Evolutionary conservation across 2,888 invertebrate genomes (phyloP), one percentile per base, ranked within the genome.

Genomic region (Tiphia femorata): DNA sequence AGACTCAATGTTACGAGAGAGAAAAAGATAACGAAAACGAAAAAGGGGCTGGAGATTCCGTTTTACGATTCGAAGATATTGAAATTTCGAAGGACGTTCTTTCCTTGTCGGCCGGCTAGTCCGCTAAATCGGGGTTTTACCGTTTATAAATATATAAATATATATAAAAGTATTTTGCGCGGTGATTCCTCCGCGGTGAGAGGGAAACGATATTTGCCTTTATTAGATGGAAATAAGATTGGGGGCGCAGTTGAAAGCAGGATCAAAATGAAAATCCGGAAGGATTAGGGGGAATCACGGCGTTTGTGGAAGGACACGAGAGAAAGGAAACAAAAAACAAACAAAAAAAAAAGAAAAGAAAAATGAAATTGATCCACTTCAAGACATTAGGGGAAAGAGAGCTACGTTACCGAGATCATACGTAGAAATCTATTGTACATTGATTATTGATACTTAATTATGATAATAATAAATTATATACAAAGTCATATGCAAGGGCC

Each of bases 381-480:
- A n/a, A n/a, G n/a, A n/a, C n/a, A n/a, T n/a, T n/a, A n/a, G n/a
- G n/a, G n/a, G n/a, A n/a, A n/a, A n/a, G n/a, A n/a, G n/a, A n/a
- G n/a, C n/a, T n/a, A n/a, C n/a, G n/a, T n/a, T 33, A 33, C 12
- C 33, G 33, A 33, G 8, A 33, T 6, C 14, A n/a, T 33, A 33
- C 33, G 79, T 83, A 83, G 82, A 75, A 76, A 78, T 82, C 76
- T 81, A 82, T 81, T 83, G 82, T 83, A 83, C 79, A 83, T 83
- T 81, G 77, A 80, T 81, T 79, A 81, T 80, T 82, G 80, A 81
- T 80, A 83, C 78, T 78, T 79, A 80, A 80, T 80, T 78, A 78
- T 77, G 62, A 82, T 76, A 69, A 80, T 75, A 82, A 83, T 83
- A 82, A 83, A 83, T 83, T 83, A 81, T 82, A 82, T 82, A 83